Conservation (phyloP, 2,888 invertebrate genomes). For the Masnerella sp. region DNA sequence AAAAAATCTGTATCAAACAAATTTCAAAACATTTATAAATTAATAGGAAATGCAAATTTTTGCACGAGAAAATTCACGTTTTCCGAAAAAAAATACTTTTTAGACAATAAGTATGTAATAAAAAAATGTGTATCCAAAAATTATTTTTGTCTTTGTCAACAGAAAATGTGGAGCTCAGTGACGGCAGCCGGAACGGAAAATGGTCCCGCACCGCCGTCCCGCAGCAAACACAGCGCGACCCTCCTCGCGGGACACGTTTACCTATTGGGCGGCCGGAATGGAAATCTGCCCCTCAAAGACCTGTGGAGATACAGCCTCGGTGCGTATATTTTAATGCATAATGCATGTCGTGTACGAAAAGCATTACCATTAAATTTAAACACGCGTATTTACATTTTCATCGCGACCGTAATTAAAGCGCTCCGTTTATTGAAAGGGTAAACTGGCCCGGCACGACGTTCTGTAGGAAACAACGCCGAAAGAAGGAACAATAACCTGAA, state of each 20-base stretch:
- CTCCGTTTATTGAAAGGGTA: slow-evolving; percentile 38
- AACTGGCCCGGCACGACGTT: slow-evolving; percentile 11
- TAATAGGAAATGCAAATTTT: too few relatives aligned
- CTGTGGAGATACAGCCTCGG: slow-evolving; percentile 90
- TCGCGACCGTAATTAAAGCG: slow-evolving; percentile 38
- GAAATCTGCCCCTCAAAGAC: slow-evolving; percentile 89
- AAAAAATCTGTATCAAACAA: too few relatives aligned
- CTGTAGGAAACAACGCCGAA: slow-evolving; percentile 3
- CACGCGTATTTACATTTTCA: slow-evolving; percentile 46
- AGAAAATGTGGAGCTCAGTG: slow-evolving; percentile 81
- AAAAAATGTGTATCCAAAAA: too few relatives aligned
- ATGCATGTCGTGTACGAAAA: slow-evolving; percentile 33
- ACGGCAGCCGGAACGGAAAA: slow-evolving; percentile 78
- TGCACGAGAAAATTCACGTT: too few relatives aligned
- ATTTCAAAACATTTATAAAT: too few relatives aligned
- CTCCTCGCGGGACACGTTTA: slow-evolving; percentile 87
- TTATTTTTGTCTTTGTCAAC: slow-evolving; percentile 56
- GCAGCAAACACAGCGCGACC: slow-evolving; percentile 91
- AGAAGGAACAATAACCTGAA: slow-evolving; percentile 6
- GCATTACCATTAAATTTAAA: slow-evolving; percentile 44
- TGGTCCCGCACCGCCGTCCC: slow-evolving; percentile 82
- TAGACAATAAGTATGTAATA: too few relatives aligned
- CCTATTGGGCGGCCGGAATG: slow-evolving; percentile 90
- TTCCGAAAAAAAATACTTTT: too few relatives aligned
- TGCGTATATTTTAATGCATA: slow-evolving; percentile 73